Conservation (phyloP, 2,888 invertebrate species). For the Peribatodes rhomboidaria region DNA sequence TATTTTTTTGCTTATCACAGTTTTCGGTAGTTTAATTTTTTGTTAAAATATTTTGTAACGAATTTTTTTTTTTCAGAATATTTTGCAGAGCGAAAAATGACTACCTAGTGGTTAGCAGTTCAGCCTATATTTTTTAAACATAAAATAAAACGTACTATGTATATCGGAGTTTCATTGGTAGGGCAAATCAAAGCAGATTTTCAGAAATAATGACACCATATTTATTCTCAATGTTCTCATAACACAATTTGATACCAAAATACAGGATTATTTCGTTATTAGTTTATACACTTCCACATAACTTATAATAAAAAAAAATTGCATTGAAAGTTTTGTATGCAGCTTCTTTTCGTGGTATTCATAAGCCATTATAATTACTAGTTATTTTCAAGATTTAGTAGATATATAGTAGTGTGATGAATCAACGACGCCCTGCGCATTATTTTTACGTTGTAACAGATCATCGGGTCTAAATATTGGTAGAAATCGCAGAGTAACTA, state of each 20-base stretch:
- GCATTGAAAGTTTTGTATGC: constrained; percentile 13
- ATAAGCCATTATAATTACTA: too few species aligned
- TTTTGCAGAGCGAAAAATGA: constrained; percentile 72
- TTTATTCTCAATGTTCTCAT: constrained; percentile 85
- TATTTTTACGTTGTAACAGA: too few species aligned
- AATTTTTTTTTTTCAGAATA: constrained; percentile 72
- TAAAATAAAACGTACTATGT: background rate
- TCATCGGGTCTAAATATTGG: too few species aligned
- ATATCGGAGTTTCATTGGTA: background rate
- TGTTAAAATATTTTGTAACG: too few species aligned
- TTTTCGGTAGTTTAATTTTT: too few species aligned
- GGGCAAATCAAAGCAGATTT: constrained; percentile 40
- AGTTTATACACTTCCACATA: constrained; percentile 80
- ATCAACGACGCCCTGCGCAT: too few species aligned
- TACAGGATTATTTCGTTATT: constrained; percentile 82
- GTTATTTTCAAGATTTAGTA: too few species aligned
- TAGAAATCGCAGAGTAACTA: too few species aligned
- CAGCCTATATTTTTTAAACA: background rate
- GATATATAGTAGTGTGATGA: too few species aligned
- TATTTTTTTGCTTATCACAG: too few species aligned
- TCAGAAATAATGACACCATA: constrained; percentile 84
- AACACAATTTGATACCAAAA: constrained; percentile 86
- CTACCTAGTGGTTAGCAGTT: background rate
- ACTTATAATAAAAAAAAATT: constrained; percentile 71
- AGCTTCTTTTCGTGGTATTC: background rate